Percentiles rank a stretch among this genome's conserved stretches.
These are phyloP conservation scores for Alligator mississippiensis DNA, from an alignment of 2,113 vertebrate species.

Conservation along the genomic window DNA sequence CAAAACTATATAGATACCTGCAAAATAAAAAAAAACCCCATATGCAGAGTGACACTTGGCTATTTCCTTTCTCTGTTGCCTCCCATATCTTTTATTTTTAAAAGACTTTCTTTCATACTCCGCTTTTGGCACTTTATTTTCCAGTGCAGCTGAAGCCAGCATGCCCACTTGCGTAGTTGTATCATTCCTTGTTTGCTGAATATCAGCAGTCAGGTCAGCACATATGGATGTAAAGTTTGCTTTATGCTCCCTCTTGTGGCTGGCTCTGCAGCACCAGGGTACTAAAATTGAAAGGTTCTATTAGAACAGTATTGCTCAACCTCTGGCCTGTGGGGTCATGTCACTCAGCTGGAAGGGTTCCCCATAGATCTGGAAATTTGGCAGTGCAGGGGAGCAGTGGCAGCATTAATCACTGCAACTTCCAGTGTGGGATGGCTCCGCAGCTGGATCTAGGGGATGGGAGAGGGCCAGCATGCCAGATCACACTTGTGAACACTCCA, in stretches of 20 bases:
- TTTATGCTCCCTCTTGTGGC: not conserved
- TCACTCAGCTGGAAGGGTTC: not conserved
- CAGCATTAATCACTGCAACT: not conserved
- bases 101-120: not conserved
- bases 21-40: not conserved
- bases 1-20: not conserved
- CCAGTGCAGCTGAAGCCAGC: not conserved
- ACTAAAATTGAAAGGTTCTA: not conserved
- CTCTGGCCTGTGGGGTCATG: not conserved
- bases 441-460: no score
- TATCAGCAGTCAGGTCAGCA: not conserved
- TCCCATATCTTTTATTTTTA: not conserved
- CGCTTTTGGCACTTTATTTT: not conserved
- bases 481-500: no score
- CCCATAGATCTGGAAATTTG: not conserved
- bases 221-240: not conserved
- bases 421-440: no score
- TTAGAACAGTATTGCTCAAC: not conserved
- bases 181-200: not conserved
- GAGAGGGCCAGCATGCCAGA: no score
- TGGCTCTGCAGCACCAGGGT: not conserved
- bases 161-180: not conserved
- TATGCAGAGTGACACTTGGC: not conserved
- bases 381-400: no score
- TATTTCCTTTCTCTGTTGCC: not conserved